Evolutionary conservation across 2,113 vertebrate species (phyloP).

Genomic region (Periophthalmodon schlosseri): DNA sequence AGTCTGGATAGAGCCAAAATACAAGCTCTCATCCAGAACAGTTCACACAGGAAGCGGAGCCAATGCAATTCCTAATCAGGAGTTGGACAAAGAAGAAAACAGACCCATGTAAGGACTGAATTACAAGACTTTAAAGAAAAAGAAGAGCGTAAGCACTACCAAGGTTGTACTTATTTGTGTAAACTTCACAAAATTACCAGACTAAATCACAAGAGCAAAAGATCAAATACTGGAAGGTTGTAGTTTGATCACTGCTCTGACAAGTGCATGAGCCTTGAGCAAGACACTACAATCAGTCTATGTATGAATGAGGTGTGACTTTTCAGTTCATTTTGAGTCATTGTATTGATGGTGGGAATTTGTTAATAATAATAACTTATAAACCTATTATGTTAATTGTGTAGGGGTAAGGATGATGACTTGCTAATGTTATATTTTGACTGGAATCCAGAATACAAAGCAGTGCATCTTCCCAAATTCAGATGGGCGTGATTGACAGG

Average conservation of each 20-base stretch:
- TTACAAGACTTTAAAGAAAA: not conserved
- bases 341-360: too few species aligned
- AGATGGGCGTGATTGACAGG: too few species aligned
- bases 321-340: too few species aligned
- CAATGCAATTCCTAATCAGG: slow-evolving; percentile 48
- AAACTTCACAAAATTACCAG: not conserved
- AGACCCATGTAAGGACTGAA: not conserved
- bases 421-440: too few species aligned
- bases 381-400: too few species aligned
- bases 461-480: too few species aligned
- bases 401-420: too few species aligned
- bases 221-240: too few species aligned
- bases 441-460: too few species aligned
- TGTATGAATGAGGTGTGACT: too few species aligned
- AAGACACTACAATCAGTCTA: too few species aligned
- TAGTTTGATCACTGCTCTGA: not conserved
- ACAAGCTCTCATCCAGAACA: slow-evolving; percentile 33
- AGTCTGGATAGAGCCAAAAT: slow-evolving; percentile 50
- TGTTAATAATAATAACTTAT: too few species aligned
- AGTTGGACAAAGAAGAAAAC: slow-evolving; percentile 40
- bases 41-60: slow-evolving; percentile 40
- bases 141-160: slow-evolving; percentile 16
- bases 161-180: not conserved
- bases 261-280: not conserved
- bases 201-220: not conserved